Percentiles rank a stretch among this genome's conserved stretches.
phyloP scores from a whole-genome alignment of 2,888 invertebrate species.

The Hylaea fasciaria region DNA sequence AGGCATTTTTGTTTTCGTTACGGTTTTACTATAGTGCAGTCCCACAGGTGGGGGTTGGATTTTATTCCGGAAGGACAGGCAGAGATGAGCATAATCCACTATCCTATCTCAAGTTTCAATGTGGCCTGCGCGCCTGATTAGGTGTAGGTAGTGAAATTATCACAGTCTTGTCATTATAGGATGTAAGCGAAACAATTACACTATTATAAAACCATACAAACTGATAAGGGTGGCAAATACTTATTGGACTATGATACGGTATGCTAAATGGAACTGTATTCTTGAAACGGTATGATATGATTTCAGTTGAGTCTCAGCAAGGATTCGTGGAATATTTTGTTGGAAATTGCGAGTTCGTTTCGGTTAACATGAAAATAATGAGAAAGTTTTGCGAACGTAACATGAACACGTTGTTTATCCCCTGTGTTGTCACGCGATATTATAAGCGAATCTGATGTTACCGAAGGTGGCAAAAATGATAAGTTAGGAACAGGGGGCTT shows the following conservation, averaged over 20 bases:
- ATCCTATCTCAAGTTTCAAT: too few species aligned
- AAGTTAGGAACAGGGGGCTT: too few species aligned
- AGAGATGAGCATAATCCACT: too few species aligned
- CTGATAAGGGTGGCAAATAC: conserved; percentile 23
- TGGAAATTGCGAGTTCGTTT: conserved; percentile 1
- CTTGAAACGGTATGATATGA: background rate
- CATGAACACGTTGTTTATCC: background rate
- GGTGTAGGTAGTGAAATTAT: background rate
- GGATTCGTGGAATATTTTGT: conserved; percentile 18
- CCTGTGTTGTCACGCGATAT: too few species aligned
- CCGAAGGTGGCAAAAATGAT: too few species aligned
- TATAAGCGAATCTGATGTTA: too few species aligned
- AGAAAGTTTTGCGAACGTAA: background rate
- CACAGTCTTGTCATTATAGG: background rate
- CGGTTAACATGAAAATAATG: background rate
- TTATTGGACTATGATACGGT: background rate
- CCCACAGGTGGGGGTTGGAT: too few species aligned
- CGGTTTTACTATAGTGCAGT: too few species aligned
- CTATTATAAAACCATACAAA: conserved; percentile 8
- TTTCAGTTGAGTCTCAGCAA: background rate
- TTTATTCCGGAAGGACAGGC: too few species aligned
- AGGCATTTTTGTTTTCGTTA: too few species aligned
- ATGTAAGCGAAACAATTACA: conserved; percentile 10
- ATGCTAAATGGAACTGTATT: conserved; percentile 11
- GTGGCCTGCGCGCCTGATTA: too few species aligned